Evolutionary conservation across 1,140 invertebrate species (phyloP).

Genomic region (Drosophila saltans): DNA sequence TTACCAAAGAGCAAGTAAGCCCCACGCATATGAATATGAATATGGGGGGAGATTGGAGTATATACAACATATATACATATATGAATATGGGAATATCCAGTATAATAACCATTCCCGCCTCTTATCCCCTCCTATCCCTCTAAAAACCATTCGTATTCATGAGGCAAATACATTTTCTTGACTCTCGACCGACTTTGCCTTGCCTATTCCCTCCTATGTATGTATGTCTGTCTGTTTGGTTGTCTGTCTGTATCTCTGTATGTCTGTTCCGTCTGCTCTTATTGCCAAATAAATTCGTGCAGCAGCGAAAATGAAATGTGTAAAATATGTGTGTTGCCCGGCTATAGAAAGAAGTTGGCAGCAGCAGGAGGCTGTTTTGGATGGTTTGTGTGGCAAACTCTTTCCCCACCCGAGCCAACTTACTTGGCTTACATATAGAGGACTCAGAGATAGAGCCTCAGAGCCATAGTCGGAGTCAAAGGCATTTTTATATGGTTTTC

Average conservation of each 20-base stretch:
- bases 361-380: conserved; percentile 40
- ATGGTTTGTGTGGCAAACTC: conserved; percentile 1
- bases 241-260: conserved; percentile 23
- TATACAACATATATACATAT: neutral
- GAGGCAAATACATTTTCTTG: conserved; percentile 61
- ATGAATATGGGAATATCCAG: conserved; percentile 11
- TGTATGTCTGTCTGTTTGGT: conserved; percentile 13
- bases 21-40: conserved; percentile 17
- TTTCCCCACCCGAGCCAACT: conserved; percentile 31
- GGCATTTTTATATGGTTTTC: conserved; percentile 66
- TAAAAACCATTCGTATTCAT: conserved; percentile 56
- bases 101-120: neutral
- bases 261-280: conserved; percentile 61
- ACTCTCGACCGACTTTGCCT: conserved; percentile 32
- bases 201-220: conserved; percentile 31
- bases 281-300: conserved; percentile 80
- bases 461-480: conserved; percentile 40
- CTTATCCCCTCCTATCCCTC: neutral
- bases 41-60: conserved; percentile 20
- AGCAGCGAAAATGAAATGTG: conserved; percentile 79
- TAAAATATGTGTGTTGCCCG: conserved; percentile 72
- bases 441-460: neutral
- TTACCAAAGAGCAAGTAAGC: conserved; percentile 34
- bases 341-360: conserved; percentile 45
- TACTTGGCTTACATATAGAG: conserved; percentile 20